These are phyloP conservation scores for Nomada ruficornis DNA, from an alignment of 2,888 invertebrate genomes.

Conservation along the genomic window DNA sequence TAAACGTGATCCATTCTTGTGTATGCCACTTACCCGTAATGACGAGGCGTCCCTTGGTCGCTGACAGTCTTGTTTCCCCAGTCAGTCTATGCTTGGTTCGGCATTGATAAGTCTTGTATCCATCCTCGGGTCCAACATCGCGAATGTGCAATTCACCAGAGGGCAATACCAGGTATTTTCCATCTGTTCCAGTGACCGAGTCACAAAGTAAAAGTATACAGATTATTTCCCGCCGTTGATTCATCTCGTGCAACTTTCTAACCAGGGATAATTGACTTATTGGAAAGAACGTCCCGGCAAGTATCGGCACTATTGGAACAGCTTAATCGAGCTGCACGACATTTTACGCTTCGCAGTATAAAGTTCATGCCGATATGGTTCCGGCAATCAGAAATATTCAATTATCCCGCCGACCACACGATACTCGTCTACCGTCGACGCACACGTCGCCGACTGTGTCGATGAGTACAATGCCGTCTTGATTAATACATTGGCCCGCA, in stretches of 20 bases:
- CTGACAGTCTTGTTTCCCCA: constrained; percentile 96
- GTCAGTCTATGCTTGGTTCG: constrained; percentile 96
- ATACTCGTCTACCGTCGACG: constrained; percentile 50
- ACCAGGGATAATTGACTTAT: constrained; percentile 64
- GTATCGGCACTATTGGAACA: constrained; percentile 37
- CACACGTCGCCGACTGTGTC: background rate
- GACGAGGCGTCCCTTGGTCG: constrained; percentile 96
- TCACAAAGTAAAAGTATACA: constrained; percentile 10
- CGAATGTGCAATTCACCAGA: constrained; percentile 98
- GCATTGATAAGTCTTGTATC: constrained; percentile 97
- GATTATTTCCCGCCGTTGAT: constrained; percentile 47
- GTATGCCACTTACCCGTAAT: constrained; percentile 93
- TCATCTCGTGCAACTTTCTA: constrained; percentile 41
- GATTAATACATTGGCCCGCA: constrained; percentile 60
- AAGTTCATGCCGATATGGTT: constrained; percentile 8
- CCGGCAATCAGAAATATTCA: constrained; percentile 52
- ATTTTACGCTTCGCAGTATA: constrained; percentile 33
- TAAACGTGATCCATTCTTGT: constrained; percentile 76
- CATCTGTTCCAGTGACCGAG: constrained; percentile 87
- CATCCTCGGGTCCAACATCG: constrained; percentile 97
- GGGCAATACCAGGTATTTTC: constrained; percentile 96
- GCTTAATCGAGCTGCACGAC: constrained; percentile 32
- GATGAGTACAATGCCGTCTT: constrained; percentile 66
- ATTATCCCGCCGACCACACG: constrained; percentile 65
- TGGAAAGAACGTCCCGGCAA: background rate